Conservation (phyloP, 1,140 invertebrate species). For the Drosophila busckii region DNA sequence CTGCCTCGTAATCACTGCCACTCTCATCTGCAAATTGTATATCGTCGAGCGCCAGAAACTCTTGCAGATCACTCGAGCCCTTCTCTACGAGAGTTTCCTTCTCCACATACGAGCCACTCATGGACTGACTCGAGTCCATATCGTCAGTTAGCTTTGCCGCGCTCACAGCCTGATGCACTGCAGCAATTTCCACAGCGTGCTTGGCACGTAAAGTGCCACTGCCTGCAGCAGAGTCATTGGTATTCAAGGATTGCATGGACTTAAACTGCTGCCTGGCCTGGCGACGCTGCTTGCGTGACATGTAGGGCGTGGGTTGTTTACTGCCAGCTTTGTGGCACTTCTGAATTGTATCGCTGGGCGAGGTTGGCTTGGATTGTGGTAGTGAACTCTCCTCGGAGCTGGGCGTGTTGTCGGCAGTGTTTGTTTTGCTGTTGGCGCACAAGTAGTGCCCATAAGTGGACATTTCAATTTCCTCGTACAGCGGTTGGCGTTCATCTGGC, state of each 20-base stretch:
- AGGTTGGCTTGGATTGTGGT: slow-evolving; percentile 54
- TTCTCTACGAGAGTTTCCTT: slow-evolving; percentile 80
- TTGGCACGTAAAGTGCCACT: slow-evolving; percentile 2
- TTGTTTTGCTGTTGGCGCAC: slow-evolving; percentile 80
- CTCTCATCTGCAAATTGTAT: slow-evolving; percentile 81
- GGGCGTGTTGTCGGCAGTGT: slow-evolving; percentile 61
- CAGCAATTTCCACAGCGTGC: slow-evolving; percentile 20
- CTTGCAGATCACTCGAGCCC: slow-evolving; percentile 65
- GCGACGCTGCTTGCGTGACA: slow-evolving; percentile 62
- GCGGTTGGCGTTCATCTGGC: slow-evolving; percentile 73
- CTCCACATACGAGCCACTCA: slow-evolving; percentile 75
- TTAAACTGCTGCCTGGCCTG: slow-evolving; percentile 54
- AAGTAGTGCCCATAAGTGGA: slow-evolving; percentile 79
- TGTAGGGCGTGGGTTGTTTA: slow-evolving; percentile 65
- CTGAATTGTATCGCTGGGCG: slow-evolving; percentile 46
- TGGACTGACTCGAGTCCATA: slow-evolving; percentile 48
- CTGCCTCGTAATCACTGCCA: slow-evolving; percentile 66
- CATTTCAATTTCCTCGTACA: slow-evolving; percentile 79
- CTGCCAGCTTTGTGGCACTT: slow-evolving; percentile 19
- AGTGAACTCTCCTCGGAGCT: slow-evolving; percentile 60
- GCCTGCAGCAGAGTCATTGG: slow-evolving; percentile 2
- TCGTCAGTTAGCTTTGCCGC: slow-evolving; percentile 24
- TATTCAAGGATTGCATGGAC: slow-evolving; percentile 25
- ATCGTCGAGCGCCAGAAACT: slow-evolving; percentile 79
- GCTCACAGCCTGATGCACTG: slow-evolving; percentile 44